Evolutionary conservation across 2,888 invertebrate species (phyloP).

Genomic region (Ectemnius lituratus): DNA sequence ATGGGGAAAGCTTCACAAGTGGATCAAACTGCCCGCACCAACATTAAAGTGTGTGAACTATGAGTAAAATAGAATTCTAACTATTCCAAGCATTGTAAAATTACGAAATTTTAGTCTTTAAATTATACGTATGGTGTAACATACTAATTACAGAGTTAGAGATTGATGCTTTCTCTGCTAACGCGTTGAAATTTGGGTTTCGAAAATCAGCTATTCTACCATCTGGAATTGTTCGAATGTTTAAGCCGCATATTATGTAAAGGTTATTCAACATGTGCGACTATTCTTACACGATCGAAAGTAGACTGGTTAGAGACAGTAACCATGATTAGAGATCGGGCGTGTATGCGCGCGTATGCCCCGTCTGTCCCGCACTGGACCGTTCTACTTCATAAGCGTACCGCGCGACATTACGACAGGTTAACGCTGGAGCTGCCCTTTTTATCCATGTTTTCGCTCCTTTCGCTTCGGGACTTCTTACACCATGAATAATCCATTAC

Average conservation of each 20-base stretch:
- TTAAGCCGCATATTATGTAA: slow-evolving; percentile 62
- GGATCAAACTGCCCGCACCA: too few species aligned
- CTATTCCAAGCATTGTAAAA: not conserved
- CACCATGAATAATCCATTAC: too few species aligned
- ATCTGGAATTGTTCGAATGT: not conserved
- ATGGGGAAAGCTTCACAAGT: too few species aligned
- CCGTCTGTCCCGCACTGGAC: slow-evolving; percentile 25
- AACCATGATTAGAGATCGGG: slow-evolving; percentile 59
- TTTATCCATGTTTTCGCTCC: not conserved
- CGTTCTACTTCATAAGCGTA: slow-evolving; percentile 38
- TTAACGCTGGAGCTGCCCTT: slow-evolving; percentile 8
- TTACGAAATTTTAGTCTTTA: not conserved
- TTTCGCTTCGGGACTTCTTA: too few species aligned
- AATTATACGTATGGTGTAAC: too few species aligned
- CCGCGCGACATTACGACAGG: slow-evolving; percentile 3
- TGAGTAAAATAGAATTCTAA: too few species aligned
- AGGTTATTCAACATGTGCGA: slow-evolving; percentile 62
- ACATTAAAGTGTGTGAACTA: too few species aligned
- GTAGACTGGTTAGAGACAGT: slow-evolving; percentile 46
- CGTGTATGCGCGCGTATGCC: slow-evolving; percentile 5
- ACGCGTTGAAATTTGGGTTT: too few species aligned
- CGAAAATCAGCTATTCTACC: too few species aligned
- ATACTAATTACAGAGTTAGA: too few species aligned
- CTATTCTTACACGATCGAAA: slow-evolving; percentile 67
- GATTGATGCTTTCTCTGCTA: too few species aligned